Evolutionary conservation across 2,797 vertebrate genomes (phyloP).

Genomic region (Tokudaia tokunoshimensis): DNA sequence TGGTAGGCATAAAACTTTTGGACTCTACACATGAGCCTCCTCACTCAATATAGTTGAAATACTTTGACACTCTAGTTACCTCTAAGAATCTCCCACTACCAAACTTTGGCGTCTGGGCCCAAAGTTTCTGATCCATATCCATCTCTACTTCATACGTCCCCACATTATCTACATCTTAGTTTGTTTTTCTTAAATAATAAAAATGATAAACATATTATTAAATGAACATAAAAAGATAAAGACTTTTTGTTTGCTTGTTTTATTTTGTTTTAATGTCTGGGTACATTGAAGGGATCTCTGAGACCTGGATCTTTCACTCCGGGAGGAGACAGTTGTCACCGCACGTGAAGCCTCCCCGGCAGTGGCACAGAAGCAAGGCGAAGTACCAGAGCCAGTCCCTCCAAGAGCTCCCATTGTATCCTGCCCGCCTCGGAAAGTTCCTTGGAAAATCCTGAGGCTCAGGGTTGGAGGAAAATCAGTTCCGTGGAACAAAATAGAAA

Average conservation of each 20-base stretch:
- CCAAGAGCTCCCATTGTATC: not conserved
- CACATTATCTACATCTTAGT: constrained; percentile 14
- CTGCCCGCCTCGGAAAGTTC: constrained; percentile 64
- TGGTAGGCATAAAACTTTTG: not conserved
- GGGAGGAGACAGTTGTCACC: not conserved
- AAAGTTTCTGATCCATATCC: not conserved
- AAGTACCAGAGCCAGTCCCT: not conserved
- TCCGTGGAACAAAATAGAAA: constrained; percentile 51
- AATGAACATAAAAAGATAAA: too few species aligned
- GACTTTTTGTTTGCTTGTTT: too few species aligned
- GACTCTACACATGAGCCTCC: not conserved
- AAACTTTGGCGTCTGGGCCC: not conserved
- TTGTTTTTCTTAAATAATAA: not conserved
- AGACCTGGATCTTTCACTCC: not conserved
- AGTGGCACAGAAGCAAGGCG: not conserved
- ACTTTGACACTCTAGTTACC: not conserved
- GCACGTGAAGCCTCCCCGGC: not conserved
- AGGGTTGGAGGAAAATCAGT: constrained; percentile 38
- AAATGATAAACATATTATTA: too few species aligned
- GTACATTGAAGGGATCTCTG: not conserved
- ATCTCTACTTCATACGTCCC: not conserved
- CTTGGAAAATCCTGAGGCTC: constrained; percentile 56
- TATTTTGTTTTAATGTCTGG: not conserved
- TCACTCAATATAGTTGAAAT: not conserved
- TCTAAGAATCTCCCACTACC: not conserved